Percentiles rank a stretch among this genome's conserved stretches.
These are phyloP conservation scores for Thecocarcelia acutangulata DNA, from an alignment of 2,888 invertebrate species.

Conservation along the genomic window DNA sequence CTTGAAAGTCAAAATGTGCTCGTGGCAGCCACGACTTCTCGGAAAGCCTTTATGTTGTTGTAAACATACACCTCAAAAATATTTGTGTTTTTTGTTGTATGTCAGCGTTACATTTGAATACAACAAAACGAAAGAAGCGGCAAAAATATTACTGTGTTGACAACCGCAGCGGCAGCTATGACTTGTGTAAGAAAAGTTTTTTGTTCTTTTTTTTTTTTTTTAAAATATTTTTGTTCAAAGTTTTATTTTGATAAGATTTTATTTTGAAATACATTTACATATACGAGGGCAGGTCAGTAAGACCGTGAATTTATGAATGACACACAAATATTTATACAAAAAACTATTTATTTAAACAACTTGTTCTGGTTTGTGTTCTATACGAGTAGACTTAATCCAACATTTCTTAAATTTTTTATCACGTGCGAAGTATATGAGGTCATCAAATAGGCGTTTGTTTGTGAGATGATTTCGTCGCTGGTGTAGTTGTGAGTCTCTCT, in stretches of 20 bases:
- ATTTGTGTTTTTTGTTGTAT: constrained; percentile 33
- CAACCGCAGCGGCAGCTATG: constrained; percentile 37
- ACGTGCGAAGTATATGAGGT: too few relatives aligned
- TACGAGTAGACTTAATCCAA: too few relatives aligned
- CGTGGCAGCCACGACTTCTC: constrained; percentile 20
- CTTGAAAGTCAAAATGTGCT: constrained; percentile 40
- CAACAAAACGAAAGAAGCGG: constrained; percentile 12
- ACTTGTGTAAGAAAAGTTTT: neutral
- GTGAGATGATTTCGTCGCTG: too few relatives aligned
- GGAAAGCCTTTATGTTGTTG: constrained; percentile 24
- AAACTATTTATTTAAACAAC: too few relatives aligned
- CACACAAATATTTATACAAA: too few relatives aligned
- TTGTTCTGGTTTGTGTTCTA: too few relatives aligned
- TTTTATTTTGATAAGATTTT: constrained; percentile 51
- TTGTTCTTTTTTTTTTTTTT: neutral
- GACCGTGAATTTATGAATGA: too few relatives aligned
- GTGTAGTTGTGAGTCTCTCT: too few relatives aligned
- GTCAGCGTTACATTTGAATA: neutral
- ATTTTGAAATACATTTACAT: too few relatives aligned
- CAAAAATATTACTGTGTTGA: constrained; percentile 55
- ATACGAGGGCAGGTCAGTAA: too few relatives aligned
- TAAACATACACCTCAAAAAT: constrained; percentile 44
- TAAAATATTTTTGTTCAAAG: constrained; percentile 18
- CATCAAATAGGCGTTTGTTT: too few relatives aligned
- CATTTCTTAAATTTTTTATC: too few relatives aligned